These are phyloP conservation scores for Drosophila macrothrix DNA, from an alignment of 2,888 invertebrate genomes.

Conservation along the genomic window DNA sequence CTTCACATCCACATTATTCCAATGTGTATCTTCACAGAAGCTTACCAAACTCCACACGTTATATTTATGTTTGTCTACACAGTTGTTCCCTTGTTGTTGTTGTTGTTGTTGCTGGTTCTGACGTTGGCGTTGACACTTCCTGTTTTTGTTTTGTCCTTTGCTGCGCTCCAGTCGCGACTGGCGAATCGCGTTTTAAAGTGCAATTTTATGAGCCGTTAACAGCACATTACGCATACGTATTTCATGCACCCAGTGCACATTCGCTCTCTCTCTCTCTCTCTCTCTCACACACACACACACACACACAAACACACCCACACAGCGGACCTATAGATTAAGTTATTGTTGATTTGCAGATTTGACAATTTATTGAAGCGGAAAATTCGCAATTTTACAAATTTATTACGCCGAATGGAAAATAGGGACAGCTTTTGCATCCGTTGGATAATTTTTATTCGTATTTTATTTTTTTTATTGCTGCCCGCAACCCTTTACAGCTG, in stretches of 20 bases:
- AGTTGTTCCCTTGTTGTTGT: constrained; percentile 20
- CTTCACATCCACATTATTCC: background rate
- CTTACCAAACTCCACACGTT: constrained; percentile 20
- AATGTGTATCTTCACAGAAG: background rate
- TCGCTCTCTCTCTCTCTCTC: constrained; percentile 1
- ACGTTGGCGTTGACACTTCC: constrained; percentile 67
- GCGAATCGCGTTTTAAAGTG: constrained; percentile 66
- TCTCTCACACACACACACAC: constrained; percentile 5
- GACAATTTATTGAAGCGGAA: constrained; percentile 69
- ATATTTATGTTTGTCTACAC: constrained; percentile 10
- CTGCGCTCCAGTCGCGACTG: constrained; percentile 44
- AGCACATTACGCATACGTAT: constrained; percentile 62
- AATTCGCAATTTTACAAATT: constrained; percentile 73
- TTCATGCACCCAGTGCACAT: constrained; percentile 29
- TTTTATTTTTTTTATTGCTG: constrained; percentile 19
- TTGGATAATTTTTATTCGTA: constrained; percentile 25
- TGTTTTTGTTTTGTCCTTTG: constrained; percentile 67
- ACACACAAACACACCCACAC: background rate
- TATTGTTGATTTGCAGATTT: constrained; percentile 73
- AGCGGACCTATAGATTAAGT: constrained; percentile 52
- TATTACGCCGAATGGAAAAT: constrained; percentile 45
- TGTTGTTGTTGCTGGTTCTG: constrained; percentile 34
- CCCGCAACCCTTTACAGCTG: constrained; percentile 43
- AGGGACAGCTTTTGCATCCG: constrained; percentile 11
- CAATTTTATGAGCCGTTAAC: constrained; percentile 76